Conservation (phyloP, 2,797 vertebrate species). For the Neosilurus hyrtlii region DNA sequence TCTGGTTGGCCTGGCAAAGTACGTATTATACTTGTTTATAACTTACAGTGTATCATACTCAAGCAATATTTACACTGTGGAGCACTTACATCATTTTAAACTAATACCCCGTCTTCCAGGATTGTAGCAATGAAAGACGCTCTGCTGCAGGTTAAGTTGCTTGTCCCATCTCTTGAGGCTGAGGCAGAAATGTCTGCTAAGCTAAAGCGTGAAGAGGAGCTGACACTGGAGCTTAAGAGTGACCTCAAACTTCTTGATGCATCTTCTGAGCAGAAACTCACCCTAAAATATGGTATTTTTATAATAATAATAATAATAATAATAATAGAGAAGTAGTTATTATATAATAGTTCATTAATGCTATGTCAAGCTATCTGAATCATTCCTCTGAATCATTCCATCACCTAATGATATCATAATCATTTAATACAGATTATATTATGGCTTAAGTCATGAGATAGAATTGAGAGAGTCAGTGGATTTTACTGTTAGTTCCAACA, state of each 20-base stretch:
- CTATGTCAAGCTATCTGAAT: background rate
- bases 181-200: slow-evolving; percentile 77
- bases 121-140: slow-evolving; percentile 73
- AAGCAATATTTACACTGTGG: background rate
- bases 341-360: background rate
- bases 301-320: background rate
- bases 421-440: background rate
- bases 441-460: slow-evolving; percentile 1
- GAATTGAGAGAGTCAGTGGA: background rate
- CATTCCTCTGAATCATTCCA: background rate
- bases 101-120: slow-evolving; percentile 62
- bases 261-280: slow-evolving; percentile 73
- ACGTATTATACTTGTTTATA: slow-evolving; percentile 55
- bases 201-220: slow-evolving; percentile 66
- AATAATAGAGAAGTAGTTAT: background rate
- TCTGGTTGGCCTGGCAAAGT: slow-evolving; percentile 83
- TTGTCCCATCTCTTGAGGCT: slow-evolving; percentile 73
- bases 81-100: background rate
- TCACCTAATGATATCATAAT: background rate
- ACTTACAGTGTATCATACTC: background rate
- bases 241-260: slow-evolving; percentile 71
- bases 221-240: slow-evolving; percentile 77
- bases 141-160: slow-evolving; percentile 76
- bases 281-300: slow-evolving; percentile 80
- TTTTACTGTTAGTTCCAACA: background rate